phyloP scores from a whole-genome alignment of 2,113 vertebrate genomes.

The Delphinus delphis region DNA sequence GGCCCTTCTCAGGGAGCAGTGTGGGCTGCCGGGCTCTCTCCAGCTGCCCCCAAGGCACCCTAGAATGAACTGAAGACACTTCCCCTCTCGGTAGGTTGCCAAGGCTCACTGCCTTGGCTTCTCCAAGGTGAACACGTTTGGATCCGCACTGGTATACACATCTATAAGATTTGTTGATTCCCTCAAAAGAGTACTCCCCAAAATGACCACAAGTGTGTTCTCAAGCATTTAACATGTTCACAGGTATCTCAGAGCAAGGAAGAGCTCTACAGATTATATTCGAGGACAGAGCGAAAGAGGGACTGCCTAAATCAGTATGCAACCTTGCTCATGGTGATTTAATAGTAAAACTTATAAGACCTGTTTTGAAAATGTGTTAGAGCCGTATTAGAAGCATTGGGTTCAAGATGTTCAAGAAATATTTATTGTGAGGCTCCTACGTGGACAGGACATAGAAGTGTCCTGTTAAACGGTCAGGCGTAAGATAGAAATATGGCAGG shows the following conservation, averaged over 20 bases:
- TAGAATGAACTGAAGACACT: not conserved
- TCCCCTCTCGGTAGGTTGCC: not conserved
- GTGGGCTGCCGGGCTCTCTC: not conserved
- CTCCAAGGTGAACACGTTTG: not conserved
- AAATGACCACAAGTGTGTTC: not conserved
- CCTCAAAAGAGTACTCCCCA: not conserved
- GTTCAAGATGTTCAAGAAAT: not conserved
- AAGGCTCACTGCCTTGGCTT: not conserved
- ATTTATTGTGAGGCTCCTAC: not conserved
- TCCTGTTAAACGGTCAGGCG: not conserved
- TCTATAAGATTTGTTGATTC: not conserved
- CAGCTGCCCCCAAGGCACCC: not conserved
- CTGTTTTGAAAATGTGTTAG: slow-evolving; percentile 16
- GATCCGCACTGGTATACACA: not conserved
- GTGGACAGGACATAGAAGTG: not conserved
- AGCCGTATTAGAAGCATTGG: not conserved
- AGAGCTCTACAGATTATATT: not conserved
- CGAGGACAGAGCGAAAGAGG: not conserved
- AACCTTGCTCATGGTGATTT: not conserved
- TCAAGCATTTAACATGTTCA: not conserved
- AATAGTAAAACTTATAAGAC: not conserved
- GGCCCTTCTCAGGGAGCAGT: not conserved
- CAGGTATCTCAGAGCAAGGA: not conserved
- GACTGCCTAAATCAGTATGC: not conserved
- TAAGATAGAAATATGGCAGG: not conserved